Base-by-base conservation (phyloP, 1,140 invertebrate genomes). In the Brachionus paranguensis region DNA sequence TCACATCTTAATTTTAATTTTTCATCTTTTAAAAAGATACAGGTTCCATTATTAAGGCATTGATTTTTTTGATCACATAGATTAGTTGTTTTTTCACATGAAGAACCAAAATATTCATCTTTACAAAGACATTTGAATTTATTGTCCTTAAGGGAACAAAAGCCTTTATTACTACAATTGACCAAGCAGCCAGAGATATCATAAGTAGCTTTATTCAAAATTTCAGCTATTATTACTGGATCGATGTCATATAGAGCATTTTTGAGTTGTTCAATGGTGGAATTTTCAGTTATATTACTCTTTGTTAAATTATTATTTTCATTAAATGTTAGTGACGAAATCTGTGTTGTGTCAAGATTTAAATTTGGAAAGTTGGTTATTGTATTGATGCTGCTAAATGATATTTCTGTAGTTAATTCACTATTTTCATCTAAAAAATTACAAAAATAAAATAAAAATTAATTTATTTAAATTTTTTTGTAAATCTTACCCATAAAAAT, bases 101-200 rank as follows among this genome's bases (percentile, higher is more conserved):
- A 29, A 14, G 24, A 55, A 20, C 78, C 78, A 17, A 17, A 33
- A 60, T 33, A 79, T 12, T 27, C 78, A 24, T 50, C 50, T 33
- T 41, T 24, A 20, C 78, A 79, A 11, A 17, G 10, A 37, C 78
- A 79, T 64, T 79, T 8, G 47, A 8, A 79, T 41, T 79, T 17
- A 20, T 24, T 79, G 4, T 7, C 10, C 14, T 55, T 55, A 12
- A 55, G 10, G 3, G n/a, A 10, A 43, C 78, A 79, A 17, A 0
- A 14, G 1, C 78, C 78, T n/a, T 79, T 79, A 33, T 55, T 37
- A 14, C 47, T n/a, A 43, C 78, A 79, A 24, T 79, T 79, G 3
- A 55, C 78, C 37, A 79, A 53, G 37, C 78, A 79, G 12, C 78
- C 78, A 53, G 50, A 1, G 0, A 79, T 33, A 64, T 79, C 78